phyloP scores from a whole-genome alignment of 2,113 vertebrate species.

The Meles meles region DNA sequence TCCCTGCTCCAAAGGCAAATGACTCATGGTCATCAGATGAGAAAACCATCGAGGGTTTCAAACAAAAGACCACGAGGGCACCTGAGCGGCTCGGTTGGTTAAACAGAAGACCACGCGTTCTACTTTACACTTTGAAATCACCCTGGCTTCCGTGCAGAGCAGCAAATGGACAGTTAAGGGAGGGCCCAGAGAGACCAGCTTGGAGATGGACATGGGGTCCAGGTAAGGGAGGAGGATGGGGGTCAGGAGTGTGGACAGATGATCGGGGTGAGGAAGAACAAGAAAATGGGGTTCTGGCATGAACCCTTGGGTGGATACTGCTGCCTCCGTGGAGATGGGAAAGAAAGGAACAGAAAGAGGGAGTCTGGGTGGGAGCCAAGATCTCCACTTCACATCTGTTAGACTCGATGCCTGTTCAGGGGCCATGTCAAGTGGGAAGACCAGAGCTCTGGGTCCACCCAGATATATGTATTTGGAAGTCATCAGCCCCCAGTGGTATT shows the following conservation, averaged over 20 bases:
- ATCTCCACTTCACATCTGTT: not conserved
- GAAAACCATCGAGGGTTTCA: not conserved
- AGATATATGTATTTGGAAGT: not conserved
- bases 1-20: not conserved
- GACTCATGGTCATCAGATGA: rapidly evolving
- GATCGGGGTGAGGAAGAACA: not conserved
- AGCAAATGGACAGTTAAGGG: not conserved
- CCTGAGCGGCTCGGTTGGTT: no score
- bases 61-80: no score
- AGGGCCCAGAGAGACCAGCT: not conserved
- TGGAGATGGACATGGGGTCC: not conserved
- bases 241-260: not conserved
- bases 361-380: not conserved
- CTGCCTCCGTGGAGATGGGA: not conserved
- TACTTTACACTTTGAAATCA: not conserved
- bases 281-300: not conserved
- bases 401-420: not conserved
- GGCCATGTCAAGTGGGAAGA: not conserved
- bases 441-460: not conserved
- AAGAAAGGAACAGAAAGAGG: no score
- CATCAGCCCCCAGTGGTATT: not conserved
- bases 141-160: not conserved
- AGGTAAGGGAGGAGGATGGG: not conserved
- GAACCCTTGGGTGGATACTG: not conserved
- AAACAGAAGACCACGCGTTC: not conserved